Evolutionary conservation across 2,113 vertebrate genomes (phyloP).

Genomic region (Ceratotherium simum): DNA sequence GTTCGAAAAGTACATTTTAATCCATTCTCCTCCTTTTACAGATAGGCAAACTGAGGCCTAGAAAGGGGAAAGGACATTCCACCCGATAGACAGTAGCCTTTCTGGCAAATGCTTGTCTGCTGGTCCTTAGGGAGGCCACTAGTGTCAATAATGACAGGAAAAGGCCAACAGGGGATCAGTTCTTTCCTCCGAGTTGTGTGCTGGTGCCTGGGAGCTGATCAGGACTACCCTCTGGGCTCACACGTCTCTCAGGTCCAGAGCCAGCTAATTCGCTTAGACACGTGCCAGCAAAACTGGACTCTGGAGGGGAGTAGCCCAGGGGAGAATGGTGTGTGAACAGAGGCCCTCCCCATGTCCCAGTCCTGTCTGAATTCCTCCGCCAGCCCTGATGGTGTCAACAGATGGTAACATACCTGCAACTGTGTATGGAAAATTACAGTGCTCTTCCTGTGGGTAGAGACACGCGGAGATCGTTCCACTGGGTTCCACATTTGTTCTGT

Average conservation of each 20-base stretch:
- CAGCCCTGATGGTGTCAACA: background rate
- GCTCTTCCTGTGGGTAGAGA: background rate
- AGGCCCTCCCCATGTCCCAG: background rate
- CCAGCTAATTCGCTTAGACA: background rate
- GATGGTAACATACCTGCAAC: background rate
- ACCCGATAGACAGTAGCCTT: background rate
- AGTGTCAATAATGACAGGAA: background rate
- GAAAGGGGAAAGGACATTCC: background rate
- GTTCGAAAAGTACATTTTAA: background rate
- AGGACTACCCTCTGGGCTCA: background rate
- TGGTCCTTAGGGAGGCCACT: background rate
- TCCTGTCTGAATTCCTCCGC: slow-evolving; percentile 26
- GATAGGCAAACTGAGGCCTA: background rate
- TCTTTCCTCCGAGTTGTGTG: background rate
- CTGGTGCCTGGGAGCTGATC: background rate
- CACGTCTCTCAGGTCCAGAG: background rate
- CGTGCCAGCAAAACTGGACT: background rate
- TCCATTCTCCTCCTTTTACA: background rate
- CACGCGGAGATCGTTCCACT: background rate
- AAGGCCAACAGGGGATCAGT: background rate
- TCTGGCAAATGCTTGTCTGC: background rate
- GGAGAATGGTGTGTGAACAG: background rate
- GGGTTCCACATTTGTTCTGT: background rate
- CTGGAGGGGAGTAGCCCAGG: background rate
- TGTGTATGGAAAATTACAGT: background rate